Evolutionary conservation across 2,113 vertebrate genomes (phyloP).

Genomic region (Calonectris borealis): DNA sequence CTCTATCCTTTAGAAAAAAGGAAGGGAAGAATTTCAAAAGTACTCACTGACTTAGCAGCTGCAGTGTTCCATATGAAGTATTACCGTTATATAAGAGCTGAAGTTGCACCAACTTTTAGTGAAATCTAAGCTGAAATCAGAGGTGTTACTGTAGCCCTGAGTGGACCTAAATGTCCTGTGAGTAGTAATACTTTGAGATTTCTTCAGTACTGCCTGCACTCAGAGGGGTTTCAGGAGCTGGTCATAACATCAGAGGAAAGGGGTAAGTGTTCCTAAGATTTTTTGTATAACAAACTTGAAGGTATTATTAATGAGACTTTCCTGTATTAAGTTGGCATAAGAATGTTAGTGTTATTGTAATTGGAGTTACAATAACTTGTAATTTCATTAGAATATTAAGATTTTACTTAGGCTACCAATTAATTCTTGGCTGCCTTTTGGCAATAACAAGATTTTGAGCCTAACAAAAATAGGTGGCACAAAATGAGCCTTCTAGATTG

Average conservation of each 20-base stretch:
- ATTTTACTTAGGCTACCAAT: neutral
- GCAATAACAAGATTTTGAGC: neutral
- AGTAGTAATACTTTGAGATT: neutral
- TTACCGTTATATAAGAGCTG: neutral
- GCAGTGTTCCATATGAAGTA: neutral
- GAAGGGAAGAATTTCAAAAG: neutral
- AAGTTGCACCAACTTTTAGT: neutral
- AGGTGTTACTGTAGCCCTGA: neutral
- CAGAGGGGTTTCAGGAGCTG: neutral
- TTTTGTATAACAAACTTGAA: neutral
- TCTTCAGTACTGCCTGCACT: neutral
- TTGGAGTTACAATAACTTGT: neutral
- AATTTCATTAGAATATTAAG: neutral
- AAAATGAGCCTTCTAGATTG: neutral
- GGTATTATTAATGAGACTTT: neutral
- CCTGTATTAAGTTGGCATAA: neutral
- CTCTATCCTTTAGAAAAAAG: neutral
- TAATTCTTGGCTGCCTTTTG: neutral
- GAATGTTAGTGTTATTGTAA: neutral
- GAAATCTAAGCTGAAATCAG: neutral
- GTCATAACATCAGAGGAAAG: neutral
- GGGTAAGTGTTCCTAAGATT: neutral
- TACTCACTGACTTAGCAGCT: neutral
- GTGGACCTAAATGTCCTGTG: neutral
- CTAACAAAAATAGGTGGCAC: neutral